Percentiles rank a stretch among this genome's conserved stretches.
Conservation (phyloP, 2,113 vertebrate genomes). For the Isurus oxyrinchus region DNA sequence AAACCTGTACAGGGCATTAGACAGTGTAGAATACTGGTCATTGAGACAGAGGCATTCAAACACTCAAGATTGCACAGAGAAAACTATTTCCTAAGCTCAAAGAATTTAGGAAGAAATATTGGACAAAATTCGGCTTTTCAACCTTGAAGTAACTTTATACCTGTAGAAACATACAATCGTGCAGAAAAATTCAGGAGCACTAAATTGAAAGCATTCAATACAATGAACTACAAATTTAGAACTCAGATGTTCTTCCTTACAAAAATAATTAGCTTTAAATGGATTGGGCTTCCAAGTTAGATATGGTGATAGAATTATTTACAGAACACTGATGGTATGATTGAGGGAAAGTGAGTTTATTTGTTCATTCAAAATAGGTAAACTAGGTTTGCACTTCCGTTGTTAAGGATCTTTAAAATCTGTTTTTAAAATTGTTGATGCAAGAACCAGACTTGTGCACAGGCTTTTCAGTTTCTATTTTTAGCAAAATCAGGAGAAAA, state of each 20-base stretch:
- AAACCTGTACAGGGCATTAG: background rate
- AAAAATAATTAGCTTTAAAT: background rate
- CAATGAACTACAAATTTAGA: background rate
- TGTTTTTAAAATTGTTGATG: background rate
- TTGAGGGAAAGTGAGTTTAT: no score
- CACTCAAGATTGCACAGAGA: background rate
- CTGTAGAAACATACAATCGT: background rate
- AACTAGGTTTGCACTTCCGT: background rate
- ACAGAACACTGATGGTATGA: background rate
- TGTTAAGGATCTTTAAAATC: background rate
- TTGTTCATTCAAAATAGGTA: background rate
- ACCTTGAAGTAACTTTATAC: background rate
- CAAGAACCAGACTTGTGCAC: background rate
- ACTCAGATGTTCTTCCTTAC: background rate
- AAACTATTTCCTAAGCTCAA: background rate
- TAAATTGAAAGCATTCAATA: background rate
- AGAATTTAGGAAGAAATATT: background rate
- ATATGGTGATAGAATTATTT: background rate
- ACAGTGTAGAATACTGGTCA: background rate
- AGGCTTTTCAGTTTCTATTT: background rate
- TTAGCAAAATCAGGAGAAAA: background rate
- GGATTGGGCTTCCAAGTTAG: background rate
- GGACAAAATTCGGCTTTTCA: background rate
- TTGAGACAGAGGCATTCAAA: background rate
- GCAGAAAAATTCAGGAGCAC: background rate